These are phyloP conservation scores for Caenorhabditis imperialis DNA, from an alignment of 2,888 invertebrate species.

Conservation along the genomic window DNA sequence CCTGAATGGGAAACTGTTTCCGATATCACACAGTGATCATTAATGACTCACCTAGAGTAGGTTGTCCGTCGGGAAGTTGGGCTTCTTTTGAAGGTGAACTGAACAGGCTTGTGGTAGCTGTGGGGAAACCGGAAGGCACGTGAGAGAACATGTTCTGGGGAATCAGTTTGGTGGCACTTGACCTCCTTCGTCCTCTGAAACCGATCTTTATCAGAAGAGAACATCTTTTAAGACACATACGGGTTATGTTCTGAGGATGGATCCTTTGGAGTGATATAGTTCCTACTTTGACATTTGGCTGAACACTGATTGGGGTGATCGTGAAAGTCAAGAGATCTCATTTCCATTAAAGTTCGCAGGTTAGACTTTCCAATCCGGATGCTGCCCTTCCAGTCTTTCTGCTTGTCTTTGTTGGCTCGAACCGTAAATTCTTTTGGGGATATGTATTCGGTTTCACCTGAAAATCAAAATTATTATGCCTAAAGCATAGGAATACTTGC, in stretches of 20 bases:
- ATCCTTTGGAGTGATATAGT: slow-evolving; percentile 73
- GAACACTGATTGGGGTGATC: slow-evolving; percentile 79
- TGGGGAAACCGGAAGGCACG: slow-evolving; percentile 17
- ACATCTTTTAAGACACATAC: not conserved
- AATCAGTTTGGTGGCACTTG: slow-evolving; percentile 32
- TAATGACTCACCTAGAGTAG: slow-evolving; percentile 37
- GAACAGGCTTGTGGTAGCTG: slow-evolving; percentile 21
- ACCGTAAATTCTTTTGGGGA: slow-evolving; percentile 80
- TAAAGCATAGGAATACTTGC: slow-evolving; percentile 7
- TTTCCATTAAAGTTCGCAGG: slow-evolving; percentile 79
- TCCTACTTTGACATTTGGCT: slow-evolving; percentile 79
- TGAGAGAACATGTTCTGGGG: slow-evolving; percentile 45
- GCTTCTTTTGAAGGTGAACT: slow-evolving; percentile 22
- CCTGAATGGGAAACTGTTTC: slow-evolving; percentile 17
- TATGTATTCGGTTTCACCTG: slow-evolving; percentile 72
- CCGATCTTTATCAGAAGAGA: no score
- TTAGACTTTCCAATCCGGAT: slow-evolving; percentile 78
- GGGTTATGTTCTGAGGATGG: slow-evolving; percentile 20
- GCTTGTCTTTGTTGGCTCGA: slow-evolving; percentile 79
- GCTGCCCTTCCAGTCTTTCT: slow-evolving; percentile 80
- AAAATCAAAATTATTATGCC: no score
- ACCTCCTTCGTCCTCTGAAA: slow-evolving; percentile 23
- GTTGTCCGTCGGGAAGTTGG: slow-evolving; percentile 30
- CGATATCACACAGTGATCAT: not conserved
- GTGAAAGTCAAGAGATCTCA: slow-evolving; percentile 79